These are phyloP conservation scores for Ophraella communa DNA, from an alignment of 2,888 invertebrate species.

Conservation along the genomic window DNA sequence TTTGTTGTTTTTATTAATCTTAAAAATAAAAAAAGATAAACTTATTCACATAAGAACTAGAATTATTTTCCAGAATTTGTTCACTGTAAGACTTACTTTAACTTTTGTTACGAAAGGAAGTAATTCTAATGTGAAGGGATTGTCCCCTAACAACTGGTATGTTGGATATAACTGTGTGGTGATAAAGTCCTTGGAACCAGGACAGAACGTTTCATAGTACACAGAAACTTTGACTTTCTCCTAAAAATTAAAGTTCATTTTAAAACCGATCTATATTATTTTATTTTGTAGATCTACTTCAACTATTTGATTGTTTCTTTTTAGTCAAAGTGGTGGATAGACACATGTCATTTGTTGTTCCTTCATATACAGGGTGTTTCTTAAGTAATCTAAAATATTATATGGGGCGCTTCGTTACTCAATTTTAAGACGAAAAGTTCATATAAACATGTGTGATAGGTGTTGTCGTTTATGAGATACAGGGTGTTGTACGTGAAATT, in stretches of 20 bases:
- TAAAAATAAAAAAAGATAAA: background rate
- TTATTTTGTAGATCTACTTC: too few species aligned
- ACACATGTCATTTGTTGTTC: too few species aligned
- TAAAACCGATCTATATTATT: too few species aligned
- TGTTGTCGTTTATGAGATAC: too few species aligned
- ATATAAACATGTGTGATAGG: too few species aligned
- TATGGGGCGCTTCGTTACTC: too few species aligned
- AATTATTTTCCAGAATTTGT: background rate
- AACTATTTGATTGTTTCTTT: too few species aligned
- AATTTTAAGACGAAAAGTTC: too few species aligned
- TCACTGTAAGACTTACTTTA: background rate
- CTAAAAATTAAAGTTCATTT: background rate
- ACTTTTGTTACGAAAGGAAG: conserved; percentile 27
- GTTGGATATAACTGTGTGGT: conserved; percentile 29
- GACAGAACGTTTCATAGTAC: conserved; percentile 36
- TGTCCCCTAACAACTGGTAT: conserved; percentile 27
- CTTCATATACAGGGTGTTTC: too few species aligned
- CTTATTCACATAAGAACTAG: background rate
- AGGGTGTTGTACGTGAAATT: too few species aligned
- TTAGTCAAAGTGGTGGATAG: too few species aligned
- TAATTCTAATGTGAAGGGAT: conserved; percentile 26
- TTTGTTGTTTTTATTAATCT: background rate
- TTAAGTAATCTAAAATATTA: too few species aligned
- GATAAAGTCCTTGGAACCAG: conserved; percentile 28
- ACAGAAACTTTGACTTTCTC: conserved; percentile 31